A percentile compares a stretch with the other conserved stretches of the same genome.
These are phyloP conservation scores for Epistrophe grossulariae DNA, from an alignment of 2,888 invertebrate species.

Conservation along the genomic window DNA sequence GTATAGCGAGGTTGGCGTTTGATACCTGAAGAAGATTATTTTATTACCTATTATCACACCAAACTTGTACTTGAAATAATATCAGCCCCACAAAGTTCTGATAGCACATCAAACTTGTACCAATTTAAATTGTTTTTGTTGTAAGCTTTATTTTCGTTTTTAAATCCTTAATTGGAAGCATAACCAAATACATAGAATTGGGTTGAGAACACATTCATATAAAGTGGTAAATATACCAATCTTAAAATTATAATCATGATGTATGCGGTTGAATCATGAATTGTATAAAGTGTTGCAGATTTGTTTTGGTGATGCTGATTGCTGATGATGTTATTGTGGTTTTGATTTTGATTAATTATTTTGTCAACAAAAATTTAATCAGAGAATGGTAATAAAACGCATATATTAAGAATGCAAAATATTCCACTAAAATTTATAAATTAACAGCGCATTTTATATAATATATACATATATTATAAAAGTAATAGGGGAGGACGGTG, in stretches of 20 bases:
- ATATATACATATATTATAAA: too few relatives aligned
- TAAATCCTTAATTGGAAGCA: neutral
- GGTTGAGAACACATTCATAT: conserved; percentile 17
- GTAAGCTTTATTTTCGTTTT: conserved; percentile 3
- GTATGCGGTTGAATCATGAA: neutral
- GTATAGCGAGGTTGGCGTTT: conserved; percentile 6
- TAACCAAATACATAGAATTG: neutral
- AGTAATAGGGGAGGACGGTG: too few relatives aligned
- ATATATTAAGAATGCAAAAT: too few relatives aligned
- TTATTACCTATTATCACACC: neutral
- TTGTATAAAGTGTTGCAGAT: neutral
- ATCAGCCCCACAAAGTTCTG: conserved; percentile 15
- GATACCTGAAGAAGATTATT: conserved; percentile 19
- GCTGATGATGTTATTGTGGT: too few relatives aligned
- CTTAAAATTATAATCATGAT: too few relatives aligned
- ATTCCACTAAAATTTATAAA: too few relatives aligned
- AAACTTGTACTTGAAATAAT: neutral
- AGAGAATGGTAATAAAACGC: too few relatives aligned
- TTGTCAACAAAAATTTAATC: too few relatives aligned
- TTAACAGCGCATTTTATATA: too few relatives aligned
- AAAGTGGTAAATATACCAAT: neutral
- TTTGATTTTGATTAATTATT: too few relatives aligned
- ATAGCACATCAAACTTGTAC: conserved; percentile 46
- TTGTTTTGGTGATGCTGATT: too few relatives aligned
- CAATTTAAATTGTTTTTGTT: conserved; percentile 29